Percentiles rank a stretch among this genome's conserved stretches.
Conservation (phyloP, 2,888 invertebrate genomes). For the Limulus polyphemus region DNA sequence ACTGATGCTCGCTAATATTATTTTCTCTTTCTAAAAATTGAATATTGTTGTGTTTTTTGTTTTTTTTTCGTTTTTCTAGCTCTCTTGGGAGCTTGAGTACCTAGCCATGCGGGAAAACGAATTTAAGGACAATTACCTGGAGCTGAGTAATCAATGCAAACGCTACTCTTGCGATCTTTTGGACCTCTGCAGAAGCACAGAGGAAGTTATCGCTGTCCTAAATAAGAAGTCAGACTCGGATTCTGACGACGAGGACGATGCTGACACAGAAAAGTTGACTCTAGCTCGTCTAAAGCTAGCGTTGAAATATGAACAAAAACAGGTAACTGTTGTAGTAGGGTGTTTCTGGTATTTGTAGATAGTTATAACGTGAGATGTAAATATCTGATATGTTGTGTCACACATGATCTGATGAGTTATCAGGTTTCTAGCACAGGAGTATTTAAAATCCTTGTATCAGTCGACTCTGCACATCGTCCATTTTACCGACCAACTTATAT, state of each 20-base stretch:
- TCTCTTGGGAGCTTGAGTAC: slow-evolving; percentile 43
- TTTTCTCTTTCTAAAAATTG: too few species aligned
- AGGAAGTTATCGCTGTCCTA: slow-evolving; percentile 43
- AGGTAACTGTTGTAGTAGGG: slow-evolving; percentile 33
- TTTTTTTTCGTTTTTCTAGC: slow-evolving; percentile 22
- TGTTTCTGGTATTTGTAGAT: too few species aligned
- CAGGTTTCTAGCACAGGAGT: too few species aligned
- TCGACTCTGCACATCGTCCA: too few species aligned
- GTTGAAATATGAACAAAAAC: slow-evolving; percentile 46
- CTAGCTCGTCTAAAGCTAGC: slow-evolving; percentile 43
- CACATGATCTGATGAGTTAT: too few species aligned
- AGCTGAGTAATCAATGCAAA: slow-evolving; percentile 42
- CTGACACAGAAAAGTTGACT: slow-evolving; percentile 34
- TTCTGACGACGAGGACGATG: slow-evolving; percentile 31
- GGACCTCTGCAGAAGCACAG: slow-evolving; percentile 44
- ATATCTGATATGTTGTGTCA: too few species aligned
- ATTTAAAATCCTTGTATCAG: too few species aligned
- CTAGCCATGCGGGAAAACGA: slow-evolving; percentile 42
- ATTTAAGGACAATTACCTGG: slow-evolving; percentile 42
- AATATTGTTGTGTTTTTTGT: too few species aligned
- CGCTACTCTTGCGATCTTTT: slow-evolving; percentile 44
- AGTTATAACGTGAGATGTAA: too few species aligned
- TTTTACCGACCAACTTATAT: too few species aligned
- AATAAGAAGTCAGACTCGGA: slow-evolving; percentile 36
- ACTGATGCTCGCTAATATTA: too few species aligned